phyloP scores from a whole-genome alignment of 2,888 invertebrate species.

The Phanerotoma sp. region DNA sequence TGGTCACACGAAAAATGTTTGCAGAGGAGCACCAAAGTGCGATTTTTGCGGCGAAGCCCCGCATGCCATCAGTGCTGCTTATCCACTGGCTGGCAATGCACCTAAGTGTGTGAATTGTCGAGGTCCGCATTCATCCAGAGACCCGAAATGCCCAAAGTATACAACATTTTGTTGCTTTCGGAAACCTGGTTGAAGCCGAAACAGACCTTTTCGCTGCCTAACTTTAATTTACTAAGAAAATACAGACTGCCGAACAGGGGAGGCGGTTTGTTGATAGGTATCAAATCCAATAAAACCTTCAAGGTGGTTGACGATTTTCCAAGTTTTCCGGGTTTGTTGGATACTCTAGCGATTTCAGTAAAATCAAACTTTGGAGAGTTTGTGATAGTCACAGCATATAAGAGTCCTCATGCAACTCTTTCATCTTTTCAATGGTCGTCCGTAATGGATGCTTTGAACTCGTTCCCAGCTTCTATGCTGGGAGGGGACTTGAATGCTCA shows the following conservation, averaged over 20 bases:
- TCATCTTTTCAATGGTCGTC: not conserved
- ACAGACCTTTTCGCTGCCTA: not conserved
- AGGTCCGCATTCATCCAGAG: no score
- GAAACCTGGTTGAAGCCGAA: not conserved
- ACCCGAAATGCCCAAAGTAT: no score
- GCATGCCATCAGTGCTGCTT: no score
- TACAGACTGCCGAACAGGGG: not conserved
- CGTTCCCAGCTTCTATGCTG: not conserved
- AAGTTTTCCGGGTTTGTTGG: not conserved
- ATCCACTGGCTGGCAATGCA: no score
- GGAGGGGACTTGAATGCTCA: constrained; percentile 16
- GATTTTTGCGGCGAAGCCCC: no score
- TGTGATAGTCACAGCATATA: not conserved
- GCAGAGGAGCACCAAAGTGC: no score
- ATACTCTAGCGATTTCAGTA: not conserved
- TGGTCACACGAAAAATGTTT: no score
- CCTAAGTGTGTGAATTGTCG: no score
- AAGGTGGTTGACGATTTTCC: not conserved
- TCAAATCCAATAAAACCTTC: not conserved
- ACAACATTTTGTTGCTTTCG: not conserved
- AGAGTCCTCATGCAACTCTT: not conserved
- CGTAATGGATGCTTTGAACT: not conserved
- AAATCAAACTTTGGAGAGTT: not conserved
- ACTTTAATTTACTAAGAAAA: not conserved
- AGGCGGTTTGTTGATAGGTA: not conserved